Conservation (phyloP, 2,797 vertebrate genomes). For the Tympanoctomys barrerae region DNA sequence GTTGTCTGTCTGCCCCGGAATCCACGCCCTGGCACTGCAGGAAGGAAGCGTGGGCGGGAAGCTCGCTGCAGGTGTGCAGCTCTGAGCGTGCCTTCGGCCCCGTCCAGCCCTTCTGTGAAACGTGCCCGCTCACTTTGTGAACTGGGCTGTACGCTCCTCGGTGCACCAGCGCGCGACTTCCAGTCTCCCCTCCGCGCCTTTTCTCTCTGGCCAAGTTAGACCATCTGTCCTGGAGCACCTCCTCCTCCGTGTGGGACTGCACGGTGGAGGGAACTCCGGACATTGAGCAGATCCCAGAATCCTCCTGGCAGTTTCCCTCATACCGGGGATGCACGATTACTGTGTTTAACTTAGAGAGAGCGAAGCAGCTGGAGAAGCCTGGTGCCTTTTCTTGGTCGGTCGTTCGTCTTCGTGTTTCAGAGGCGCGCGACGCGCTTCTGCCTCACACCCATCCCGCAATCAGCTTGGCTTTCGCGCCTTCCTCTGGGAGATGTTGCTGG, state of each 20-base stretch:
- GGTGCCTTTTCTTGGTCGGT: not conserved
- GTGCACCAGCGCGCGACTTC: not conserved
- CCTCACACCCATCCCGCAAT: not conserved
- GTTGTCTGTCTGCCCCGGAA: not conserved
- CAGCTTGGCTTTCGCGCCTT: not conserved
- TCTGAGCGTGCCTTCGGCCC: not conserved
- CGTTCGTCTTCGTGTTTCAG: rapidly evolving
- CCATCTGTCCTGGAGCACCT: not conserved
- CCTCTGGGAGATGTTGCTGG: not conserved
- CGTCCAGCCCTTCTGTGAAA: not conserved
- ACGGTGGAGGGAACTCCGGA: not conserved
- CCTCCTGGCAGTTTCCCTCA: not conserved
- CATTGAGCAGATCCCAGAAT: not conserved
- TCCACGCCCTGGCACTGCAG: not conserved
- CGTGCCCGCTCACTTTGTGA: not conserved
- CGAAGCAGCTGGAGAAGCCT: not conserved
- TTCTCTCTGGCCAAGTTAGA: not conserved
- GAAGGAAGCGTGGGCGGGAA: not conserved
- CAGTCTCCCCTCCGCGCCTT: not conserved
- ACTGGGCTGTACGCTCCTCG: not conserved
- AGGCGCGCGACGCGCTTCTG: too few relatives aligned
- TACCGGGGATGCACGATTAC: not conserved
- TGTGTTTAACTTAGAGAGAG: not conserved
- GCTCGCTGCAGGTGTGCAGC: not conserved
- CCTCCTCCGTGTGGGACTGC: not conserved